Base-by-base conservation (phyloP, 2,888 invertebrate species). In the Diaphora mendica region DNA sequence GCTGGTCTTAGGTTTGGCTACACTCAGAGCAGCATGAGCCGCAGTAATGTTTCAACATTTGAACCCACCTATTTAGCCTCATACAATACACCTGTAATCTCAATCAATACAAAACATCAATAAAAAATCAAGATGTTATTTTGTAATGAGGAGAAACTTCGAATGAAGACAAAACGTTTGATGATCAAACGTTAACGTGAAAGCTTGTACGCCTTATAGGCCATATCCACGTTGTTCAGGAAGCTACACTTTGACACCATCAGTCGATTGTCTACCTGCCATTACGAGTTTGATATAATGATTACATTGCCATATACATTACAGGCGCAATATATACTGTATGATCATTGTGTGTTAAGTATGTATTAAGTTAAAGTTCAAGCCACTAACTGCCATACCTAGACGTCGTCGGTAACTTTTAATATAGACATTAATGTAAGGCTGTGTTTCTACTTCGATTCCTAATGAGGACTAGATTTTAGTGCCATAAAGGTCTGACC, bases 301-400 rank as follows among this genome's bases (percentile, higher is more conserved):
- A 48, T 67, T 75, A 78, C 20, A 81, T 77, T 79, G 30, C 75
- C 70, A 20, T 79, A 74, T 70, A 72, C 33, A 30, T 55, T 35
- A 33, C 64, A 42, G 67, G 20, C 64, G 44, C 77, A 68, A 76
- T 77, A 82, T 82, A 76, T 26, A 78, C 66, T n/a, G 59, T 7
- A 74, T 74, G 35, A 71, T 81, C 69, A 73, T 17, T 69, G 59
- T 73, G 39, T 74, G 70, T 75, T 78, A 84, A 73, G 75, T 65
- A 79, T 59, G 79, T 78, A 77, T 81, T 79, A 76, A 79, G 48
- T 83, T 79, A 77, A 79, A 83, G 81, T 83, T 85, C 79, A 81
- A 30, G 44, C 26, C 30, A 69, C 67, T 81, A 75, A 77, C 62
- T 79, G 51, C 33, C 39, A 30, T 74, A 70, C 73, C 71, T 75